These are phyloP conservation scores for Oreochromis aureus DNA, from an alignment of 2,113 vertebrate species.

Conservation along the genomic window DNA sequence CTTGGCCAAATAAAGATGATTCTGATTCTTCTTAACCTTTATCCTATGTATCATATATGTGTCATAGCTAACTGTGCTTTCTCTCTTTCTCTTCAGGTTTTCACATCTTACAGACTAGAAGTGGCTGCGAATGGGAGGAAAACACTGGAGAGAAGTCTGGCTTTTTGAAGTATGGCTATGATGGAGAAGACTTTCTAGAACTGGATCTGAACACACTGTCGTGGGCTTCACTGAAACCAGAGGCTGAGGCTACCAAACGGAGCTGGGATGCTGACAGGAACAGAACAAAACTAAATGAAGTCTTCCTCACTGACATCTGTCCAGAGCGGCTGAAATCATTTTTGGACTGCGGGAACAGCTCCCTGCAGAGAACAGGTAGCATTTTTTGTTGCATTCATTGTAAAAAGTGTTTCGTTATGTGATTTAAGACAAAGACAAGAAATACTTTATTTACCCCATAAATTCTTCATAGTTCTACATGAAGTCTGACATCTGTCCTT, in stretches of 20 bases:
- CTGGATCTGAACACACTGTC: neutral
- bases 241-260: neutral
- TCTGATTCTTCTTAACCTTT: no score
- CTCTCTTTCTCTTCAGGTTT: neutral
- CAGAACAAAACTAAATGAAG: neutral
- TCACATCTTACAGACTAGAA: neutral
- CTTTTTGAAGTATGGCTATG: neutral
- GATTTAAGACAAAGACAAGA: no score
- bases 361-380: neutral
- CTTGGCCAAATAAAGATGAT: fast-evolving
- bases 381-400: neutral
- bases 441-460: no score
- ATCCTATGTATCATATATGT: neutral
- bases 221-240: neutral
- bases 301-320: neutral
- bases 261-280: neutral
- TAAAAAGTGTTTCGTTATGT: no score
- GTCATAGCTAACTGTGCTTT: fast-evolving
- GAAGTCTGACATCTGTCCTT: no score
- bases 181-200: neutral
- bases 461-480: no score
- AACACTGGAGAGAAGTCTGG: neutral
- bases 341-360: neutral
- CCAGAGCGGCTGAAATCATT: neutral
- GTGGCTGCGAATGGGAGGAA: neutral